Percentiles rank a stretch among this genome's conserved stretches.
Conservation (phyloP, 2,797 vertebrate species). For the Onychomys leucogaster region DNA sequence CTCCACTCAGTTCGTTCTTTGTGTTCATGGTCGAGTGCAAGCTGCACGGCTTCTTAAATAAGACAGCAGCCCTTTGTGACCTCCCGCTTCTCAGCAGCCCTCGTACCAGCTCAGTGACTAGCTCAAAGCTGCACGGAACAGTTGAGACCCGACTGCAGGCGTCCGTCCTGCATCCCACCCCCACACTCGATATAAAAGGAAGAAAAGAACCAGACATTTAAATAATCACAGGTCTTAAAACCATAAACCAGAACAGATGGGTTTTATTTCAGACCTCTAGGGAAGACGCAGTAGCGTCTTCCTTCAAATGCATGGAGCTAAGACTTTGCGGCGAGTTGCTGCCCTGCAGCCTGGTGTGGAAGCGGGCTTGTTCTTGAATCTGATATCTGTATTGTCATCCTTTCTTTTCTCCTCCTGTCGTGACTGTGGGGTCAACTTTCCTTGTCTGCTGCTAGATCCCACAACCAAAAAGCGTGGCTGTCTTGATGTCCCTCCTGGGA, state of each 20-base stretch:
- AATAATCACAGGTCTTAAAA: slow-evolving; percentile 54
- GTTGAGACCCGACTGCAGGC: slow-evolving; percentile 22
- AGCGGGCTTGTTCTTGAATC: not conserved
- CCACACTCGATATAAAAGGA: slow-evolving; percentile 48
- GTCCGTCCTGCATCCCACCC: not conserved
- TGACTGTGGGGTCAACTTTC: too few relatives aligned
- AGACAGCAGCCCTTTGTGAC: slow-evolving; percentile 50
- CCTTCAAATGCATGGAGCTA: slow-evolving; percentile 9
- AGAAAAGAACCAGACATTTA: slow-evolving; percentile 56
- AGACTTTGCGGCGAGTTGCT: slow-evolving; percentile 4
- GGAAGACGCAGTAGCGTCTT: slow-evolving; percentile 1
- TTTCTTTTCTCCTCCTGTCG: too few relatives aligned
- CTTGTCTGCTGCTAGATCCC: not conserved
- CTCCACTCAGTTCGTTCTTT: slow-evolving; percentile 26
- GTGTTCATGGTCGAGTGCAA: slow-evolving; percentile 44
- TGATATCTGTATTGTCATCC: not conserved
- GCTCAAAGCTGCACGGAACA: not conserved
- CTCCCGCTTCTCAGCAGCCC: not conserved
- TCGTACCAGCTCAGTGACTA: slow-evolving; percentile 50
- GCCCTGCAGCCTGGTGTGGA: not conserved
- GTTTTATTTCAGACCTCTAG: slow-evolving; percentile 64
- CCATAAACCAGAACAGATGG: slow-evolving; percentile 15
- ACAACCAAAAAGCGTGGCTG: not conserved
- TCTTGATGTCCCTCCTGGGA: not conserved
- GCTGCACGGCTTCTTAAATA: slow-evolving; percentile 34